A percentile compares a stretch with the other conserved stretches of the same genome.
Evolutionary conservation across 2,888 invertebrate species (phyloP).

Genomic region (Timandra comae): DNA sequence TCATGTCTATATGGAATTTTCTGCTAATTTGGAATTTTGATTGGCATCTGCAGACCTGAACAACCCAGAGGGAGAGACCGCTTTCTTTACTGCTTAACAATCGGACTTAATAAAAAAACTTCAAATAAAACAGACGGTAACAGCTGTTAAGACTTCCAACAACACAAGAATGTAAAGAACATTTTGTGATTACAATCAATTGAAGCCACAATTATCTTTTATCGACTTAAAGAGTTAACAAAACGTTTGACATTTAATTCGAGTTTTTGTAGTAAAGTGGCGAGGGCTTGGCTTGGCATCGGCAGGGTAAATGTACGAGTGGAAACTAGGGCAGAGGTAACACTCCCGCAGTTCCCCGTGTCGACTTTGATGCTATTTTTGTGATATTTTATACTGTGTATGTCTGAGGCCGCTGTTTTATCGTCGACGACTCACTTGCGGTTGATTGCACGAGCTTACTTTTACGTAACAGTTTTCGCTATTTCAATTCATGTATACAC

Average conservation of each 20-base stretch:
- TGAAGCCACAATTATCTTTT: too few species aligned
- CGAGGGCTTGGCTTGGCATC: slow-evolving; percentile 31
- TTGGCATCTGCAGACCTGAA: too few species aligned
- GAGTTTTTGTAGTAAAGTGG: slow-evolving; percentile 33
- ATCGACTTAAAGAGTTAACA: neutral
- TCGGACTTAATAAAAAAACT: too few species aligned
- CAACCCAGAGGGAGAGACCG: too few species aligned
- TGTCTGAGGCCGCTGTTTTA: slow-evolving; percentile 57
- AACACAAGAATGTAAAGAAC: too few species aligned
- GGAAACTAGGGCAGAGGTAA: slow-evolving; percentile 60
- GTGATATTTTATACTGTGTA: slow-evolving; percentile 40
- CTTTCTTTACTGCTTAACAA: too few species aligned
- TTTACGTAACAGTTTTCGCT: slow-evolving; percentile 18
- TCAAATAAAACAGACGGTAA: too few species aligned
- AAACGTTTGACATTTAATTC: slow-evolving; percentile 27
- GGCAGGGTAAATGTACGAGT: slow-evolving; percentile 36
- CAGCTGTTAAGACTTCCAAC: too few species aligned
- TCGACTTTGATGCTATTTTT: slow-evolving; percentile 64
- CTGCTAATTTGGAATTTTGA: too few species aligned
- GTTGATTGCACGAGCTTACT: slow-evolving; percentile 33
- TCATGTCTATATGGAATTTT: too few species aligned
- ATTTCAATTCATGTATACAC: slow-evolving; percentile 6
- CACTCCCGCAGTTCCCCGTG: slow-evolving; percentile 40
- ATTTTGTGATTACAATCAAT: slow-evolving; percentile 1
- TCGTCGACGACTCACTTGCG: slow-evolving; percentile 41